Evolutionary conservation across 2,113 vertebrate genomes (phyloP), one percentile per base, ranked within the genome.

Genomic region (Nicator chloris): DNA sequence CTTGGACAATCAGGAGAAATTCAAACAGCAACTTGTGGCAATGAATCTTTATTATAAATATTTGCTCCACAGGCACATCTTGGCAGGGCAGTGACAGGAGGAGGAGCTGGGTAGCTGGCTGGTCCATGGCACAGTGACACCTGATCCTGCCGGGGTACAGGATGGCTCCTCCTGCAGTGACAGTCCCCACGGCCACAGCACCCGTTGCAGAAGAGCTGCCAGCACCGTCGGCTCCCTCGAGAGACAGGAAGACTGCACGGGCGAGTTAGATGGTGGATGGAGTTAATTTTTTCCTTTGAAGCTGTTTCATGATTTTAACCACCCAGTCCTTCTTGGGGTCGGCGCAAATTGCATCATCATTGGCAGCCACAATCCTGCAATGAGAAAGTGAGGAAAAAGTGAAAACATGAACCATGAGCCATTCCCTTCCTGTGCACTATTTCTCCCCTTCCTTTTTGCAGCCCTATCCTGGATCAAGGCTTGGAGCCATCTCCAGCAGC

Each of bases 311-410:
- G 30, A 4, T 13, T 50, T 0, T 95, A 18, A 44, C 28, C 77
- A 96, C 96, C 93, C 95, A 96, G 11, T 1, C 0, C 26, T 28
- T 59, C 26, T n/a, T 2, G 7, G 95, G 95, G 51, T 96, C 7
- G 0, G 26, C 21, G 0, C 96, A 96, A 59, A 96, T 1, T 30
- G 22, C 0, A 0, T 1, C 16, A 33, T 56, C 72, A 0, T 0
- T 27, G 39, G 8, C 47, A n/a, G 50, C 1, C 69, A 95, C 42
- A 35, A 96, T 3, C 51, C 96, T 96, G 72, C 64, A 65, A 30
- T 1, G 4, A 81, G 68, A 28, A 54, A 47, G 49, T 3, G 40
- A 88, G 53, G 31, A 24, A 50, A 39, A 60, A 26, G 49, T 88
- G 39, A 77, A n/a, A 57, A 31, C 14, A 4, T 0, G 10, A 77